phyloP scores from a whole-genome alignment of 2,113 vertebrate species.

The Notothenia coriiceps region DNA sequence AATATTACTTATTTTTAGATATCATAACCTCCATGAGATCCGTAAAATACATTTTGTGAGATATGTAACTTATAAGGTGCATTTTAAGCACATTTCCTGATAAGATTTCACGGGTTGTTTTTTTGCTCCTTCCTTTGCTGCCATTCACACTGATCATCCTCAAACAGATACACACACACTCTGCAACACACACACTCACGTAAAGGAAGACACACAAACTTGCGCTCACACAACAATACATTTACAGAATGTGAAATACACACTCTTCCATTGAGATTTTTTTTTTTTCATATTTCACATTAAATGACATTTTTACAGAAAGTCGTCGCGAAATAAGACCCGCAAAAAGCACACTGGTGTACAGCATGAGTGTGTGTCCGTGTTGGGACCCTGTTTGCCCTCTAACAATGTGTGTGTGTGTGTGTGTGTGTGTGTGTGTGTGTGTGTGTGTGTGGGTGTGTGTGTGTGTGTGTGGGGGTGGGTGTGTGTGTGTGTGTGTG shows the following conservation, averaged over 20 bases:
- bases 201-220: conserved; percentile 11
- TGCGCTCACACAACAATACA: conserved; percentile 38
- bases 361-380: conserved; percentile 55
- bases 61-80: no score
- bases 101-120: no score
- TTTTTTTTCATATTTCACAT: conserved; percentile 63
- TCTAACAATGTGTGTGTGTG: conserved; percentile 60
- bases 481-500: conserved; percentile 30
- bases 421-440: conserved; percentile 23
- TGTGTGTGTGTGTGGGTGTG: conserved; percentile 30
- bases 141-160: no score
- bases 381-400: conserved; percentile 71
- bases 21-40: no score
- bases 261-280: conserved; percentile 48
- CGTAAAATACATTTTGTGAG: no score
- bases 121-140: no score
- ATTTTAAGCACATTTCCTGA: no score
- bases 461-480: conserved; percentile 36
- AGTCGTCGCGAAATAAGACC: conserved; percentile 28
- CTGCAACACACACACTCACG: neutral
- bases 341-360: conserved; percentile 56
- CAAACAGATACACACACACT: neutral
- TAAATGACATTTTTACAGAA: conserved; percentile 72
- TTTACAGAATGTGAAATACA: conserved; percentile 49
- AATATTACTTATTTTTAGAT: no score